Conservation (phyloP, 2,797 vertebrate species). For the Spinibarbus caldwelli region DNA sequence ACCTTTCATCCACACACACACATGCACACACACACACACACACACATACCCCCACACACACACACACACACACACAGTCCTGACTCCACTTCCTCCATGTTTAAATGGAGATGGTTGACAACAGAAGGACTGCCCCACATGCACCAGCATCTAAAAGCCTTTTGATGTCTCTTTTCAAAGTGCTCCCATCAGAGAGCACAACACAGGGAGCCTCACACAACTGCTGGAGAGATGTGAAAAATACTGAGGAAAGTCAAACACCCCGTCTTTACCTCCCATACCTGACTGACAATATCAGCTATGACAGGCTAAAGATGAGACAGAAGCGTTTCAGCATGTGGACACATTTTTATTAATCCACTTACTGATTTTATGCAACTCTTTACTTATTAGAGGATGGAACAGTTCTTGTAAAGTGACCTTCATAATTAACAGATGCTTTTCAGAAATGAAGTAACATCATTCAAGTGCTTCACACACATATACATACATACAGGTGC, state of each 20-base stretch:
- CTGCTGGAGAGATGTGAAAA: constrained; percentile 28
- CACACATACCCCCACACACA: too few relatives aligned
- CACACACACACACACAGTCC: too few relatives aligned
- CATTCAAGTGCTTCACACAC: too few relatives aligned
- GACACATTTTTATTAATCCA: not conserved
- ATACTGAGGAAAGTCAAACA: constrained; percentile 30
- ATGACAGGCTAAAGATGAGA: constrained; percentile 11
- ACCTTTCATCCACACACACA: not conserved
- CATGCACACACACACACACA: too few relatives aligned
- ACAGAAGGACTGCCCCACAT: constrained; percentile 17
- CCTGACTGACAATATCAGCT: constrained; percentile 12
- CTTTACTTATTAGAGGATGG: not conserved
- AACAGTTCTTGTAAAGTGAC: not conserved
- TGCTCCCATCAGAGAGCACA: constrained; percentile 32
- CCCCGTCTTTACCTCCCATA: constrained; percentile 13
- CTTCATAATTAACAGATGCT: too few relatives aligned
- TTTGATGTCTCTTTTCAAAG: constrained; percentile 54
- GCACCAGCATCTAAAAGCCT: constrained; percentile 53
- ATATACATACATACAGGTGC: too few relatives aligned
- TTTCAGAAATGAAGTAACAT: too few relatives aligned
- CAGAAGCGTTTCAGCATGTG: not conserved
- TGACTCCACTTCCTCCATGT: not conserved
- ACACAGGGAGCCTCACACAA: constrained; percentile 12
- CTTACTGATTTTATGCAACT: not conserved
- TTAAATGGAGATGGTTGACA: constrained; percentile 30